Evolutionary conservation across 2,113 vertebrate genomes (phyloP).

Genomic region (Fulmarus glacialis): DNA sequence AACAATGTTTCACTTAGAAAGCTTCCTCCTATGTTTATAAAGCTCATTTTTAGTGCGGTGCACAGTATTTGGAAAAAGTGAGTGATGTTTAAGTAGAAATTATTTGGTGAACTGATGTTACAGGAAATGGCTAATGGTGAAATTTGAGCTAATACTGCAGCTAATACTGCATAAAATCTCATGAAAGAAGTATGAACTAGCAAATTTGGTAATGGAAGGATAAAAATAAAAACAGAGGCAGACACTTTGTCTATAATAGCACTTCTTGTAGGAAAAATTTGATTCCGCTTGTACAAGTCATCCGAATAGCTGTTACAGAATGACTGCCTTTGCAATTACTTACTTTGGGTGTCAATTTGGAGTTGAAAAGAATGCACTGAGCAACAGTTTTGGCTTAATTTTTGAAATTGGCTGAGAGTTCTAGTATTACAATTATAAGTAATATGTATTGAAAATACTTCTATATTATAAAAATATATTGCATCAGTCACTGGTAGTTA

Average conservation of each 20-base stretch:
- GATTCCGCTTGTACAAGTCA: neutral
- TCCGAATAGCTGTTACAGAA: neutral
- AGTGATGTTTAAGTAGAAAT: neutral
- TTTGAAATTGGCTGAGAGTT: neutral
- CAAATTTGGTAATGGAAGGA: neutral
- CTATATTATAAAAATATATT: neutral
- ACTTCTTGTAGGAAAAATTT: neutral
- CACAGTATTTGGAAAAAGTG: neutral
- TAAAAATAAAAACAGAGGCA: neutral
- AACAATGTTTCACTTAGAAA: neutral
- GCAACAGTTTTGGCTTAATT: neutral
- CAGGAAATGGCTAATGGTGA: neutral
- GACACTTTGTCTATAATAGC: neutral
- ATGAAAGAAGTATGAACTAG: neutral
- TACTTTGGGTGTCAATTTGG: neutral
- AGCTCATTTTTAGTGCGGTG: neutral
- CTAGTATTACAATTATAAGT: neutral
- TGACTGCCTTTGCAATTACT: fast-evolving
- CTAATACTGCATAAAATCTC: neutral
- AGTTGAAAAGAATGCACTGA: neutral
- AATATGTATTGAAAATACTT: neutral
- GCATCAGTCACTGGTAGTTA: neutral
- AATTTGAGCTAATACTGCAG: neutral
- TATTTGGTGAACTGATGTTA: neutral
- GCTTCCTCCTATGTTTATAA: neutral